These are phyloP conservation scores for Myotis lucifugus DNA, from an alignment of 2,113 vertebrate genomes.

Conservation along the genomic window DNA sequence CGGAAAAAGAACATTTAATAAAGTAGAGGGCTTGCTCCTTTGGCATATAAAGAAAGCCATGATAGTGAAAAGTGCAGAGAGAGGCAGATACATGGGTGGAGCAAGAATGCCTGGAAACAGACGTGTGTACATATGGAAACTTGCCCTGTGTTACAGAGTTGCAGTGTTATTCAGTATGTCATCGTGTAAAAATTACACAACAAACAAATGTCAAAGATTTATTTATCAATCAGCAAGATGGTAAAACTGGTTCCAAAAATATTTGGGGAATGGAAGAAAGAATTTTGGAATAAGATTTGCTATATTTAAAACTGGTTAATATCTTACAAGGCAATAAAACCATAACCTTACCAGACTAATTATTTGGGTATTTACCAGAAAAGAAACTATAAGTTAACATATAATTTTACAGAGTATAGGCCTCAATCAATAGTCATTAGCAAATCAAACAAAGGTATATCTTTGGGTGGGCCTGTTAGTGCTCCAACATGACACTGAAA, in stretches of 20 bases:
- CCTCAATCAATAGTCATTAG: neutral
- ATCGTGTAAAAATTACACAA: neutral
- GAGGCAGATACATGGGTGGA: neutral
- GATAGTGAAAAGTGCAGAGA: neutral
- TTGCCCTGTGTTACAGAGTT: neutral
- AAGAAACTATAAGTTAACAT: neutral
- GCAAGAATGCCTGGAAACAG: neutral
- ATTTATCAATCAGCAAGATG: neutral
- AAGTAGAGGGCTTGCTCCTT: neutral
- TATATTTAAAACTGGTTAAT: neutral
- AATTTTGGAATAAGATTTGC: slow-evolving; percentile 1
- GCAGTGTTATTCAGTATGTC: neutral
- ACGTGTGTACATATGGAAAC: accelerated
- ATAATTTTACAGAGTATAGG: neutral
- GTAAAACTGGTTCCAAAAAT: neutral
- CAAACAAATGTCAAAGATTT: neutral
- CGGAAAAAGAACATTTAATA: neutral
- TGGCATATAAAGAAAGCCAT: neutral
- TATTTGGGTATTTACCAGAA: neutral
- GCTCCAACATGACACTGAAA: neutral
- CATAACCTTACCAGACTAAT: neutral
- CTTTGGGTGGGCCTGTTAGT: neutral
- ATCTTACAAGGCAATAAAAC: neutral
- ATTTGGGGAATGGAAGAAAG: neutral
- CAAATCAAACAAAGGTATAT: neutral